Evolutionary conservation across 2,113 vertebrate species (phyloP), one percentile per base, ranked within the genome.

Genomic region (Balaeniceps rex): DNA sequence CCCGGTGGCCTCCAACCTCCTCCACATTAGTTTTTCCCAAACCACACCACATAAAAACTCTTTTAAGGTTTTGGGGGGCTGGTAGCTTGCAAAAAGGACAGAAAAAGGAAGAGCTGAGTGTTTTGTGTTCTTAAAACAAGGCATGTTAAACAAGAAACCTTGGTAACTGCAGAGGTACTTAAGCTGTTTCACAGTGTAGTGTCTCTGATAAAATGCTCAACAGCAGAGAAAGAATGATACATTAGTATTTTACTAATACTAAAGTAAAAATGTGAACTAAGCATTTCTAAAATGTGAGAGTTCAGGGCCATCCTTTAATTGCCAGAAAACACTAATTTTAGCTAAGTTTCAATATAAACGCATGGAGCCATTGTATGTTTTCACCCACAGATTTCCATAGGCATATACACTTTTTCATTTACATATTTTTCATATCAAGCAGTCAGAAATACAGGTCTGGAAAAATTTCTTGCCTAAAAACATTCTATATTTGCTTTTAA

Each of bases 21-120:
- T 94, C 70, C 82, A 93, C 88, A 77, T 95, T 93, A 95, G 63
- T 91, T 95, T 93, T 93, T 90, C 95, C 81, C 77, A 83, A 97
- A 83, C 68, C 95, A 60, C 83, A 91, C 52, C 2, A 61, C 83
- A 91, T 81, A 96, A 97, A 93, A 96, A 58, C 33, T 90, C 83
- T 64, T 83, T 26, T 31, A 84, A 70, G 19, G 29, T 76, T 94
- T 90, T 80, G 16, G 55, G 78, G 69, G 52, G 31, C 60, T 79
- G 57, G 60, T 91, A 83, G 52, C 55, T 85, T 76, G n/a, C 38
- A 61, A 65, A 86, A 91, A 81, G 26, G 49, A 77, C 40, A 81
- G 54, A 87, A 79, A 90, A 95, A 66, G 51, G 91, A 92, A 91
- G 78, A 96, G n/a, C 13, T 71, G 57, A 69, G 19, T 19, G 44